Evolutionary conservation across 2,113 vertebrate genomes (phyloP), one percentile per base, ranked within the genome.

Genomic region (Sebastes fasciatus): DNA sequence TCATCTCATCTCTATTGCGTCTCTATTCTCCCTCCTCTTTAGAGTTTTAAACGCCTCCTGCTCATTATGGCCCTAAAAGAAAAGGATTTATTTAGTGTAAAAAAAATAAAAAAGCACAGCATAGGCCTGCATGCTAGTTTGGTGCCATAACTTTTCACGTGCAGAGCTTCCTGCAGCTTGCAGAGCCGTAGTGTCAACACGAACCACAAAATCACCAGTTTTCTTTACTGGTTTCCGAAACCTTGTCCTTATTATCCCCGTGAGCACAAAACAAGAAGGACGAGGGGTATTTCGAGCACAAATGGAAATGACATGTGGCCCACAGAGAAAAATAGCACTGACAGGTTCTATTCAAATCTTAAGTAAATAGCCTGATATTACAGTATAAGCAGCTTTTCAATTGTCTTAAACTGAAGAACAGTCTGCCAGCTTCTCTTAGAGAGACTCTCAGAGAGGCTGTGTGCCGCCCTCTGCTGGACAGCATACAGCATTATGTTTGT

Each of bases 401-500:
- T 80, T 87, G 81, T 61, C 68, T 76, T 63, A 48, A 83, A 77
- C 55, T 80, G 74, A 69, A 70, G 34, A 66, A 26, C 72, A 71
- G 63, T 72, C 69, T 84, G 71, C 81, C 72, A 85, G 77, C 67
- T 54, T 58, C 23, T 73, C 42, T 34, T 11, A 13, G 4, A 17
- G 23, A 34, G 55, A 45, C 55, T 70, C 79, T 80, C 43, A 68
- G 23, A 80, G 64, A 95, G 84, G 93, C 80, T 70, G 34, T 70
- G 67, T 88, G 89, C 55, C 80, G 85, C 90, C 92, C 93, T 93
- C 94, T 94, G 74, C 88, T 93, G 94, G 91, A n/a, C 66, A 71
- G 61, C 0, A 57, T 34, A 4, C 7, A 4, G 0, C 66, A 62
- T 12, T 4, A 11, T 64, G n/a, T 68, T 7, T 61, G 8, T 58